Evolutionary conservation across 2,113 vertebrate genomes (phyloP), one percentile per base, ranked within the genome.

Genomic region (Actenoides lindsayi): DNA sequence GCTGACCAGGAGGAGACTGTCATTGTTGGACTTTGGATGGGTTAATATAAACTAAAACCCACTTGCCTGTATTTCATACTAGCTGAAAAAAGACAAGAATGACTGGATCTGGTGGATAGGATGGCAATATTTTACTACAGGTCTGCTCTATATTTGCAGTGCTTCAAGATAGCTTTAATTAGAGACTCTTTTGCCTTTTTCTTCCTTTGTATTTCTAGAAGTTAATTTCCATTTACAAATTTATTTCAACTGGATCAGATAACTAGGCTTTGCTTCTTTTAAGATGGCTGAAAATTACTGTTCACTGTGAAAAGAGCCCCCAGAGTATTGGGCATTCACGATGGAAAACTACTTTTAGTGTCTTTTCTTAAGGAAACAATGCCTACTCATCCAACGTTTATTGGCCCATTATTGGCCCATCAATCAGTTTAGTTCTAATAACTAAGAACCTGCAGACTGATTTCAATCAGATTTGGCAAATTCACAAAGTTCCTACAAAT

Each of bases 161-260:
- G 37, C 33, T 90, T 88, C 42, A 54, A 37, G 41, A 4, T 7
- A 51, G 56, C 25, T 84, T 87, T 95, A 67, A 70, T 77, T 79
- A 73, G 39, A 87, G 39, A 39, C 9, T 59, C 18, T 71, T 78
- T 64, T 48, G 68, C 60, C 11, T 87, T 86, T 92, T 74, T 74
- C 14, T 54, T 89, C 37, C n/a, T 84, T 62, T 65, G 27, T 53
- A 31, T 81, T 82, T 94, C 86, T 60, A 80, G 41, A 20, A 93
- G 8, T 23, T 87, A 46, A 90, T 92, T 96, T 91, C 80, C 57
- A 71, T 89, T 87, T 76, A 70, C 14, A 7, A 60, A 89, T 62
- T 87, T 89, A 84, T 87, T 95, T 96, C 86, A 84, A 19, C 56
- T 87, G 80, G 83, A 87, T 90, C 76, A 78, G 48, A 82, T 92